phyloP scores from a whole-genome alignment of 1,140 invertebrate genomes.

The Caenorhabditis latens region DNA sequence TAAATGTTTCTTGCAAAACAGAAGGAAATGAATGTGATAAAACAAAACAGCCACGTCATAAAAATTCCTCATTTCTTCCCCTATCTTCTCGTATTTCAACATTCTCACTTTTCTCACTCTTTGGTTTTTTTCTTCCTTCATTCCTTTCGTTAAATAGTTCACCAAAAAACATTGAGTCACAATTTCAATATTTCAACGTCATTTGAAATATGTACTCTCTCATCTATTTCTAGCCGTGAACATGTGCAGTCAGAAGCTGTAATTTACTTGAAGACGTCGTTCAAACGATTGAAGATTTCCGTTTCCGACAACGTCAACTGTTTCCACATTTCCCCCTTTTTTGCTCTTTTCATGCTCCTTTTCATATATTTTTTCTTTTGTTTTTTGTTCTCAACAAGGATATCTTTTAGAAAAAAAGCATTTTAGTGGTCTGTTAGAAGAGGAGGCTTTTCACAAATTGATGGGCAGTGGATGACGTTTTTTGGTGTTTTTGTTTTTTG shows the following conservation, averaged over 20 bases:
- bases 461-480: background rate
- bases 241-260: constrained; percentile 1
- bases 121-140: background rate
- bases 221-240: no score
- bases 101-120: background rate
- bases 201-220: no score
- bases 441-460: constrained; percentile 1
- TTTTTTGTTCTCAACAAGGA: background rate
- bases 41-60: constrained; percentile 5
- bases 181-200: background rate
- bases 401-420: background rate
- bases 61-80: background rate
- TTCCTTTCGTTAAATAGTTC: background rate
- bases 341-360: background rate
- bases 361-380: background rate
- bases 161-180: background rate
- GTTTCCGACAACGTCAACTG: background rate
- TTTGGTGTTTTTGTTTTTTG: no score
- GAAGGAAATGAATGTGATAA: background rate
- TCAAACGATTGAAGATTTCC: background rate
- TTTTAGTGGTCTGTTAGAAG: background rate
- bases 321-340: background rate
- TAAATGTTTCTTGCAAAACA: background rate
- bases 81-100: background rate
- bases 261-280: background rate